Evolutionary conservation across 1,140 invertebrate species (phyloP), one percentile per base, ranked within the genome.

Genomic region (Fopius arisanus): DNA sequence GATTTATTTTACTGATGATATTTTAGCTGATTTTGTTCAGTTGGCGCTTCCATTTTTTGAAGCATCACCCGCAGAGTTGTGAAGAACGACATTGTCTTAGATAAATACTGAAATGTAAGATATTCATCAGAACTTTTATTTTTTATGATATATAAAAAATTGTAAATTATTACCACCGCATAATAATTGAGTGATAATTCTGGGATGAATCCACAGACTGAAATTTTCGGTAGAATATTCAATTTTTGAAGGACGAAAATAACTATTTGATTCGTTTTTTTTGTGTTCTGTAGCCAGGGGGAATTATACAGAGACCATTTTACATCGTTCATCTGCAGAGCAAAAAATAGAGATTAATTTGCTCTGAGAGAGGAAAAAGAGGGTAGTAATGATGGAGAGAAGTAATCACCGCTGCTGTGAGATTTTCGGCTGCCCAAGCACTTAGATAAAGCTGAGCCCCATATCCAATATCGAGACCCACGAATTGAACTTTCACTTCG

Each of bases 131-230:
- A n/a, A n/a, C n/a, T n/a, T n/a, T n/a, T n/a, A n/a, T n/a, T n/a
- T n/a, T n/a, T n/a, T n/a, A n/a, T n/a, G n/a, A n/a, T n/a, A n/a
- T n/a, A n/a, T n/a, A n/a, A n/a, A n/a, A n/a, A n/a, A n/a, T n/a
- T 16, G 31, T n/a, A 16, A 28, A 62, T 7, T 1, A 62, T 19
- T 77, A 80, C 79, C 63, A 74, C 75, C 0, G 75, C 72, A 29
- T 77, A 82, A 21, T 75, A 81, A 54, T 70, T 74, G 16, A 82
- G 51, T 3, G 80, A 79, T 14, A 82, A 62, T 33, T 10, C 37
- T 0, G 79, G 77, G 9, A 82, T 33, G 43, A 82, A 33, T 23
- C 77, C 76, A 2, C 21, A 51, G n/a, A 79, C 16, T 0, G 7
- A 29, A 2, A 80, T 41, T 2, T 31, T 54, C 1, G 74, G 14